Percentiles rank a stretch among this genome's conserved stretches.
These are phyloP conservation scores for Drosophila suboccidentalis DNA, from an alignment of 2,888 invertebrate genomes.

Conservation along the genomic window DNA sequence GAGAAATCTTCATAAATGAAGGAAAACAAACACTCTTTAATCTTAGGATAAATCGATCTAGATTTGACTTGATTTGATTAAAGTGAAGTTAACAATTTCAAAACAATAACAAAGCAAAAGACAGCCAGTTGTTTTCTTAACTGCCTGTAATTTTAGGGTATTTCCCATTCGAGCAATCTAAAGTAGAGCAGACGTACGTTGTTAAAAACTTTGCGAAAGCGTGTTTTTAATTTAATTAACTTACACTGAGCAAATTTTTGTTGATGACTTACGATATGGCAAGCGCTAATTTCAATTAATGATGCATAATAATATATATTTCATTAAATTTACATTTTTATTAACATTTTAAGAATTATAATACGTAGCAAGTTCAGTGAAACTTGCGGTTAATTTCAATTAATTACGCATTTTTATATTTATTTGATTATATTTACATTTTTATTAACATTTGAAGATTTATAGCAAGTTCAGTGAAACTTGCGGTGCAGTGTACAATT, in stretches of 20 bases:
- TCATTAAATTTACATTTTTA: background rate
- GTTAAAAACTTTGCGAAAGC: background rate
- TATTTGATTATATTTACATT: background rate
- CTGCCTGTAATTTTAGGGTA: background rate
- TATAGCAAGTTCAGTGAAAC: constrained; percentile 9
- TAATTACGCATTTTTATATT: background rate
- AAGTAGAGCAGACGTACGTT: background rate
- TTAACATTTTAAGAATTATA: background rate
- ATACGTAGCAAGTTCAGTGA: constrained; percentile 3
- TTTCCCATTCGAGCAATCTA: background rate
- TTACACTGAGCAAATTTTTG: background rate
- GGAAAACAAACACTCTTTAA: background rate
- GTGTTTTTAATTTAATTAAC: background rate
- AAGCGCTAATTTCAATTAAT: background rate
- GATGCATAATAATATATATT: background rate
- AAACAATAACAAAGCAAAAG: background rate
- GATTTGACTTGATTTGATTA: background rate
- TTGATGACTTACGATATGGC: too few species aligned
- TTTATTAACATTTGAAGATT: background rate
- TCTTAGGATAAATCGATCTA: background rate
- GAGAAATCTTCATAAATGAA: background rate
- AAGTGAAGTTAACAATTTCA: background rate
- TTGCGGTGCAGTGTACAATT: background rate
- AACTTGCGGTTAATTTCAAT: background rate
- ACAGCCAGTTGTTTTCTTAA: background rate